Evolutionary conservation across 2,113 vertebrate genomes (phyloP), one percentile per base, ranked within the genome.

Genomic region (Gasterosteus nipponicus): DNA sequence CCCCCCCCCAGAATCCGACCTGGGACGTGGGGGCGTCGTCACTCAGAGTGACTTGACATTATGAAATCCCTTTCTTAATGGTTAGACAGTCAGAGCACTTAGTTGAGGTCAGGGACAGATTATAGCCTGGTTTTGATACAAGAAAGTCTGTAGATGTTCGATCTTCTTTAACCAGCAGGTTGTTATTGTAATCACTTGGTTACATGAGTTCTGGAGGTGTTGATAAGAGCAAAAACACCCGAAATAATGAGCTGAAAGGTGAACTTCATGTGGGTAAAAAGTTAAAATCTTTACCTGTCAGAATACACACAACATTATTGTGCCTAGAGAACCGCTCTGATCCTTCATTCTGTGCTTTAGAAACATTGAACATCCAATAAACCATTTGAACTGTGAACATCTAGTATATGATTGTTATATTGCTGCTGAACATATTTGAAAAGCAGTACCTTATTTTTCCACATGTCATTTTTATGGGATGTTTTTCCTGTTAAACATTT

Each of bases 401-500:
- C 31, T 22, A n/a, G 47, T 73, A 19, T 15, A 39, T 29, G 10
- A 47, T 42, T 19, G 31, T 51, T 22, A 39, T 68, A 62, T 35
- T 67, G 22, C 47, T 26, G 5, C 16, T 22, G 11, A 63, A 16
- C 6, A 33, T 22, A 51, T 58, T 18, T 51, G 33, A 2, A n/a
- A 15, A 53, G 47, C 47, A 19, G 7, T 0, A n/a, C 16, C 18
- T 31, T 22, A 47, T 42, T 18, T 46, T 56, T 29, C 10, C 26
- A 26, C 22, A 26, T 26, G 22, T 26, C 22, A 26, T 26, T 26
- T 26, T 26, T 26, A 26, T 26, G 16, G 11, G 11, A 46, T 60
- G 12, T 66, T 71, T 78, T 63, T 80, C 26, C 49, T 42, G 49
- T 42, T 65, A 1, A 5, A 58, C 49, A 69, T 72, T 39, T 71